Percentiles rank a stretch among this genome's conserved stretches.
phyloP scores from a whole-genome alignment of 2,888 invertebrate species.

The Dryococelus australis region DNA sequence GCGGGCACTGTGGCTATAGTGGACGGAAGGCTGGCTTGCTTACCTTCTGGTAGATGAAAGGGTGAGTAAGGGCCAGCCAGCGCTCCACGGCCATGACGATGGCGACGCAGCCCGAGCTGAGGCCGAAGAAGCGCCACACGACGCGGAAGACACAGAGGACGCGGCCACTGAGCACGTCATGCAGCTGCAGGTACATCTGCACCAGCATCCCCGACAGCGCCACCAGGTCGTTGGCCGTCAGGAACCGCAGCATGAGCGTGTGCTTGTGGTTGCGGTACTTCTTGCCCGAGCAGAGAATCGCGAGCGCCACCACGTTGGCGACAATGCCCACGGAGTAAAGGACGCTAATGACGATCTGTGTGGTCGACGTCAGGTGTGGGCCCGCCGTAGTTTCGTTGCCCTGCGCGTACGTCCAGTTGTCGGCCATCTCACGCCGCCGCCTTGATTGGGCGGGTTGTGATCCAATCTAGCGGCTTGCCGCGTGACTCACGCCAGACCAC shows the following conservation, averaged over 20 bases:
- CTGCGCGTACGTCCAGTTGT: background rate
- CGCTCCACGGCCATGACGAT: slow-evolving; percentile 89
- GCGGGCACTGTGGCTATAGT: background rate
- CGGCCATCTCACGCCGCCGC: background rate
- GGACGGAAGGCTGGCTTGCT: slow-evolving; percentile 40
- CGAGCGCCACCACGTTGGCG: slow-evolving; percentile 79
- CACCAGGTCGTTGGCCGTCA: slow-evolving; percentile 81
- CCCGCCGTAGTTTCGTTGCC: background rate
- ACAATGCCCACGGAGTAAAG: slow-evolving; percentile 73
- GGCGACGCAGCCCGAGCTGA: slow-evolving; percentile 87
- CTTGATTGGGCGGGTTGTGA: background rate
- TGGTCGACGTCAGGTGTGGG: background rate
- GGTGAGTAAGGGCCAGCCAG: slow-evolving; percentile 85
- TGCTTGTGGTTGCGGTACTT: slow-evolving; percentile 77
- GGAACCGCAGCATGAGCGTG: slow-evolving; percentile 77
- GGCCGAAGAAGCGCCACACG: slow-evolving; percentile 80
- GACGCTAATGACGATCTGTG: slow-evolving; percentile 60
- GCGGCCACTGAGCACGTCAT: slow-evolving; percentile 51
- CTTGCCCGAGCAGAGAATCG: slow-evolving; percentile 75
- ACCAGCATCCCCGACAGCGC: slow-evolving; percentile 81
- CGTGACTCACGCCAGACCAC: background rate
- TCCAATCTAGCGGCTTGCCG: background rate
- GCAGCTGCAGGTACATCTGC: slow-evolving; percentile 67
- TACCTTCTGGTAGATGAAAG: slow-evolving; percentile 90
- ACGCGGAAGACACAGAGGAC: slow-evolving; percentile 73